phyloP scores from a whole-genome alignment of 2,113 vertebrate genomes.

The Ginglymostoma cirratum region DNA sequence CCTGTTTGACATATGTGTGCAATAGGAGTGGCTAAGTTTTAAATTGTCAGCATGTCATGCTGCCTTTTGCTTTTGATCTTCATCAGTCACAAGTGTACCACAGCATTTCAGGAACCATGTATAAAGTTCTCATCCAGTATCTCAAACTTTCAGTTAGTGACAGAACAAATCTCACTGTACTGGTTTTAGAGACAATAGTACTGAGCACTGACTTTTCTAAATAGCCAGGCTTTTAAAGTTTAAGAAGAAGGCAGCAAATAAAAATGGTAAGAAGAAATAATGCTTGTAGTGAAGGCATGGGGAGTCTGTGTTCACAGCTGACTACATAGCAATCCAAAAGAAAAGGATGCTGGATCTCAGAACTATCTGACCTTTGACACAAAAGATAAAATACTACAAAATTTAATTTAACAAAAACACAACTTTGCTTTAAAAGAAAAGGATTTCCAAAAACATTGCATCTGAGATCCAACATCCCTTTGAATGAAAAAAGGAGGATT shows the following conservation, averaged over 20 bases:
- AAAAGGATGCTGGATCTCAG: no score
- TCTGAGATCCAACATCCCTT: no score
- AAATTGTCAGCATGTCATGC: not conserved
- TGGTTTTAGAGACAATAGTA: not conserved
- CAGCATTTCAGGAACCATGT: not conserved
- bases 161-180: not conserved
- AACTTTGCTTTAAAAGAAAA: no score
- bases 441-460: no score
- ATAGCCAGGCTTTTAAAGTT: not conserved
- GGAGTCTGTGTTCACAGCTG: not conserved
- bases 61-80: not conserved
- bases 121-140: not conserved
- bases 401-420: no score
- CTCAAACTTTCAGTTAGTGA: not conserved
- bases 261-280: not conserved
- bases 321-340: no score
- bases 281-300: not conserved
- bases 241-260: not conserved
- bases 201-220: not conserved
- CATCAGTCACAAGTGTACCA: not conserved
- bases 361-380: no score
- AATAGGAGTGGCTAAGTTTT: no score
- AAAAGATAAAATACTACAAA: no score
- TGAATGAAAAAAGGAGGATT: no score
- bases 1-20: not conserved